Percentiles rank a stretch among this genome's conserved stretches.
phyloP scores from a whole-genome alignment of 2,797 vertebrate genomes.

The Hippopotamyrus pictus region DNA sequence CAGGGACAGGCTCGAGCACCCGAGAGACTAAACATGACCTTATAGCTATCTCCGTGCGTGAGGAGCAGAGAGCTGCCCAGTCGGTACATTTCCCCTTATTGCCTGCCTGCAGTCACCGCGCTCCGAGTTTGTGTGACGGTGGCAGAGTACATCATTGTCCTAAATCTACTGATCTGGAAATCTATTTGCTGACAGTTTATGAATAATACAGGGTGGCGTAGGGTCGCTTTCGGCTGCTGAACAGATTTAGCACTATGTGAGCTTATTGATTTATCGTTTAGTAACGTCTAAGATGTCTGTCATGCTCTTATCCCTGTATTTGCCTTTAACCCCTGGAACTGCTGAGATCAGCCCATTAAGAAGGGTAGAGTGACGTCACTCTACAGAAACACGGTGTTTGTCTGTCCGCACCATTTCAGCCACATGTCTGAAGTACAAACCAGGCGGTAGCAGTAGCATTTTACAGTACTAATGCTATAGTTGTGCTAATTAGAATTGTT shows the following conservation, averaged over 20 bases:
- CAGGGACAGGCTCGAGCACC: not conserved
- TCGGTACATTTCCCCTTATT: not conserved
- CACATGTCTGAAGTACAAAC: not conserved
- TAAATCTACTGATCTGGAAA: too few relatives aligned
- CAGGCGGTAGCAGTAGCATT: not conserved
- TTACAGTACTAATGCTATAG: not conserved
- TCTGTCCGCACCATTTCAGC: not conserved
- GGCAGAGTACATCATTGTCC: not conserved
- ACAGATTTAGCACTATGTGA: not conserved
- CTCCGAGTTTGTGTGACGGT: not conserved
- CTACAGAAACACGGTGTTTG: not conserved
- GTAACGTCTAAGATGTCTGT: not conserved
- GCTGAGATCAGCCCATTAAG: not conserved
- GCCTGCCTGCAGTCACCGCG: not conserved
- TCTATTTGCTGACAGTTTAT: not conserved
- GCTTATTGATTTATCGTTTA: not conserved
- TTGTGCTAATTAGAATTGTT: not conserved
- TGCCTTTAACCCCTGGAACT: not conserved
- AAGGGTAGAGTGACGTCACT: not conserved
- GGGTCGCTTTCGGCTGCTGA: not conserved
- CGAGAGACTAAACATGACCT: not conserved
- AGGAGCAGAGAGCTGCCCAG: not conserved
- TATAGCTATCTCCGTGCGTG: not conserved
- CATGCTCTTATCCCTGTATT: not conserved
- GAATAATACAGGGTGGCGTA: not conserved